These are phyloP conservation scores for Characodon lateralis DNA, from an alignment of 2,797 vertebrate genomes.

Conservation along the genomic window DNA sequence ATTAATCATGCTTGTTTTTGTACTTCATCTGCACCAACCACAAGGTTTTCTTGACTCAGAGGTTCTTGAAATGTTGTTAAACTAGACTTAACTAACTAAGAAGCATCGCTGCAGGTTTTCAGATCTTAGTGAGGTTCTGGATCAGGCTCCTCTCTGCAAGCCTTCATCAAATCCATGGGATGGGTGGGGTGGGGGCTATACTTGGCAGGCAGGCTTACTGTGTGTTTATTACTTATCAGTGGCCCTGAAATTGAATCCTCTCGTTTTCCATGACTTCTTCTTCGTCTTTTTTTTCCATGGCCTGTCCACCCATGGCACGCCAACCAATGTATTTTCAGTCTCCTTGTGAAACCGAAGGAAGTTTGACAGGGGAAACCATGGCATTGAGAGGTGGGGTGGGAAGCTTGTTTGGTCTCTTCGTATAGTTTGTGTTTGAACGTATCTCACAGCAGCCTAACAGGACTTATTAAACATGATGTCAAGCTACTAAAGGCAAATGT, in stretches of 20 bases:
- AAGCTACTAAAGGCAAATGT: conserved; percentile 8
- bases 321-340: conserved; percentile 79
- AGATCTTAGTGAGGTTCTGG: conserved; percentile 8
- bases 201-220: conserved; percentile 65
- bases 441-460: conserved; percentile 3
- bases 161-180: conserved; percentile 47
- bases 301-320: conserved; percentile 65
- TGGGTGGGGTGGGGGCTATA: conserved; percentile 60
- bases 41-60: conserved; percentile 11
- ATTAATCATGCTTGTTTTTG: background rate
- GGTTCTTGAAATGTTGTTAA: conserved; percentile 18
- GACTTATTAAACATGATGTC: conserved; percentile 7
- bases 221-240: conserved; percentile 80
- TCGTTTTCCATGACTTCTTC: conserved; percentile 79
- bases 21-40: background rate
- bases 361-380: conserved; percentile 60
- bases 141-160: conserved; percentile 27
- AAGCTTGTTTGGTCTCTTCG: conserved; percentile 21
- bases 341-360: conserved; percentile 76
- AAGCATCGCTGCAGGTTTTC: conserved; percentile 11
- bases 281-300: conserved; percentile 69
- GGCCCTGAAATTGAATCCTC: conserved; percentile 77
- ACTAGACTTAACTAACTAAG: conserved; percentile 6
- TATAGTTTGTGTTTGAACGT: conserved; percentile 7
- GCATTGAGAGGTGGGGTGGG: conserved; percentile 20